Percentiles rank a stretch among this genome's conserved stretches.
phyloP scores from a whole-genome alignment of 1,140 invertebrate species.

The Nylanderia fulva region DNA sequence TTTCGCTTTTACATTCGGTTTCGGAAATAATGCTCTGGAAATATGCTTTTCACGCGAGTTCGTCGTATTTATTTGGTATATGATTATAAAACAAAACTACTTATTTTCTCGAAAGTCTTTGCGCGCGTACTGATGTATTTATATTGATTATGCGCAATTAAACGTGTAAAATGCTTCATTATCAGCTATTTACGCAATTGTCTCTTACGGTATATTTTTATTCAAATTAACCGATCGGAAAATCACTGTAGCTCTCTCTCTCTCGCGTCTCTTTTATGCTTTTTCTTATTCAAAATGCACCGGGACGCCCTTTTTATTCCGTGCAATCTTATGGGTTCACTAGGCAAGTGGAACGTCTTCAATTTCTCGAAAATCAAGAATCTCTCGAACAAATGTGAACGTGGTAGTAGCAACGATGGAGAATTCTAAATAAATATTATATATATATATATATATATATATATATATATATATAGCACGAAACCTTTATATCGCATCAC shows the following conservation, averaged over 20 bases:
- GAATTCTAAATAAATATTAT: slow-evolving; percentile 41
- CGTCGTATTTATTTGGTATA: not conserved
- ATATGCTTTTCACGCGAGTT: slow-evolving; percentile 11
- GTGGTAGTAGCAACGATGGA: slow-evolving; percentile 21
- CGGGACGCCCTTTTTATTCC: slow-evolving; percentile 42
- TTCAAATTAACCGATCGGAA: not conserved
- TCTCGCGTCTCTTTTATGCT: not conserved
- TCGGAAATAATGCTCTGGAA: slow-evolving; percentile 9
- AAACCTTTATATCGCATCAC: slow-evolving; percentile 3
- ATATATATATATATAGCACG: too few species aligned
- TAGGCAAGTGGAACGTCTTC: slow-evolving; percentile 53
- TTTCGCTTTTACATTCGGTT: not conserved
- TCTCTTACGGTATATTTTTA: slow-evolving; percentile 8
- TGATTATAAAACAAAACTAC: not conserved
- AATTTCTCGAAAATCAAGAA: slow-evolving; percentile 69
- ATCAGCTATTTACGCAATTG: not conserved
- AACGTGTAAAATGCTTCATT: not conserved
- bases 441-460: too few species aligned
- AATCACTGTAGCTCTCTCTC: slow-evolving; percentile 46
- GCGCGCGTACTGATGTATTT: not conserved
- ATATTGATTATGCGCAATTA: not conserved
- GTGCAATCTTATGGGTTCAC: slow-evolving; percentile 20
- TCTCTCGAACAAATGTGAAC: slow-evolving; percentile 65
- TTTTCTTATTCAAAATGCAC: slow-evolving; percentile 24
- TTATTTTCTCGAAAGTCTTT: not conserved